A percentile compares a stretch with the other conserved stretches of the same genome.
These are phyloP conservation scores for Heterodera filipjevi DNA, from an alignment of 2,888 invertebrate genomes.

Conservation along the genomic window DNA sequence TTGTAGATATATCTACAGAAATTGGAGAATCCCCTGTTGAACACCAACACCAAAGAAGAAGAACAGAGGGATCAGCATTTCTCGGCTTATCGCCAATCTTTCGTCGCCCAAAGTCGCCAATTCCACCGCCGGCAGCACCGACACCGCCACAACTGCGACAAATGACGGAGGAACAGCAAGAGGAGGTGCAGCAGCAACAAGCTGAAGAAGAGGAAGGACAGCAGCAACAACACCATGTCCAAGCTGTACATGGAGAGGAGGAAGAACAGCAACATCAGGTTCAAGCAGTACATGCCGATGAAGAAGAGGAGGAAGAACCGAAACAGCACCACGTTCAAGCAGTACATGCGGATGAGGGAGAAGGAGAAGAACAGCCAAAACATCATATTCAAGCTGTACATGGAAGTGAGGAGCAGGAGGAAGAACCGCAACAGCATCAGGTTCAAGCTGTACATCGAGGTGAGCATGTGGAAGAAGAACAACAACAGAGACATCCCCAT, in stretches of 20 bases:
- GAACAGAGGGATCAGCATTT: background rate
- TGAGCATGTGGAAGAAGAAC: background rate
- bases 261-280: background rate
- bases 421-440: background rate
- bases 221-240: background rate
- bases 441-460: background rate
- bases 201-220: background rate
- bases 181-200: background rate
- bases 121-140: background rate
- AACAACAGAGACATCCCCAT: background rate
- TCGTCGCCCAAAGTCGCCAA: conserved; percentile 13
- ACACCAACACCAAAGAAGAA: background rate
- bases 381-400: background rate
- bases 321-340: background rate
- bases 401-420: background rate
- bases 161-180: background rate
- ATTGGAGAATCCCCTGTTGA: background rate
- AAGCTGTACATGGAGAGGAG: background rate
- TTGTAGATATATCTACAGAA: background rate
- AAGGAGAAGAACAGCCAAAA: background rate
- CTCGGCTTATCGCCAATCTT: conserved; percentile 1
- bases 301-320: background rate
- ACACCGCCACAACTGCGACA: background rate
- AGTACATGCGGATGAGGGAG: background rate
- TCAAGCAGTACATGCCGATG: too few species aligned